A percentile compares a stretch with the other conserved stretches of the same genome.
These are phyloP conservation scores for Plebejus anna DNA, from an alignment of 2,888 invertebrate genomes.

Conservation along the genomic window DNA sequence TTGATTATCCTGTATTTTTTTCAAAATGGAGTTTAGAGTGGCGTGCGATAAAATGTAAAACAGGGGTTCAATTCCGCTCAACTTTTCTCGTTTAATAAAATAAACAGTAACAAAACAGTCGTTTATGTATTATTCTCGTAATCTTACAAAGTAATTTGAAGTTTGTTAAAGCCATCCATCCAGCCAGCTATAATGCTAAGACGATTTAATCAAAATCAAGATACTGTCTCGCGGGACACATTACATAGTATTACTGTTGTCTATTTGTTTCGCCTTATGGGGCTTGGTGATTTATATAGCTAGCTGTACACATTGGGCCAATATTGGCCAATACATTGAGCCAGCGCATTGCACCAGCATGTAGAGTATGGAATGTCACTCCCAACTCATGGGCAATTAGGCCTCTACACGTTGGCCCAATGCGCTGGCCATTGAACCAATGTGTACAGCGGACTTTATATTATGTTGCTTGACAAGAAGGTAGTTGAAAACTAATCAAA, in stretches of 20 bases:
- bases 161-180: not conserved
- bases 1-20: too few species aligned
- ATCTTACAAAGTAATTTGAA: slow-evolving; percentile 19
- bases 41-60: not conserved
- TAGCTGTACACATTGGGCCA: too few species aligned
- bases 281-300: too few species aligned
- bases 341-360: too few species aligned
- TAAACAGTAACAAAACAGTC: not conserved
- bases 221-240: not conserved
- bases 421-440: too few species aligned
- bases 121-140: slow-evolving; percentile 2
- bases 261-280: not conserved
- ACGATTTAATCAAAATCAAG: slow-evolving; percentile 19
- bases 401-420: too few species aligned
- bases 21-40: too few species aligned
- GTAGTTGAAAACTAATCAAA: too few species aligned
- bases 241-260: not conserved
- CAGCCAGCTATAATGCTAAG: not conserved
- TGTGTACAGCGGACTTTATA: not conserved
- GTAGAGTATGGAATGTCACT: too few species aligned
- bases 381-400: too few species aligned
- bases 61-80: not conserved
- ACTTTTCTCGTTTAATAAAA: not conserved
- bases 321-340: too few species aligned
- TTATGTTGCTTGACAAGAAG: not conserved